These are phyloP conservation scores for Anisognathus igniventris DNA, from an alignment of 2,797 vertebrate genomes.

Conservation along the genomic window DNA sequence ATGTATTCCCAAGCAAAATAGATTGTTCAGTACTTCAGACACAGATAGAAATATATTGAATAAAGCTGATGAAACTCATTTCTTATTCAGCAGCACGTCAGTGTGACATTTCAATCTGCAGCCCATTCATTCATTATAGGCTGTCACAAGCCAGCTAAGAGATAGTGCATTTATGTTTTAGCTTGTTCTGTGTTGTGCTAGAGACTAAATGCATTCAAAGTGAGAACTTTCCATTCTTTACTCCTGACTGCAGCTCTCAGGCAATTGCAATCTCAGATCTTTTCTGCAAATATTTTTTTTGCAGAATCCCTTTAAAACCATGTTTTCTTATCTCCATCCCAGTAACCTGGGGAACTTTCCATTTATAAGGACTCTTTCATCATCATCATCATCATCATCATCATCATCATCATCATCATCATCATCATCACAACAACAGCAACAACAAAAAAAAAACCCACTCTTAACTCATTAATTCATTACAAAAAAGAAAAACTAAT, in stretches of 20 bases:
- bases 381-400: too few species aligned
- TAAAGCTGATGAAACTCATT: not conserved
- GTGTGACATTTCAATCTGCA: not conserved
- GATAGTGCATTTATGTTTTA: not conserved
- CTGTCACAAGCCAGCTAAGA: not conserved
- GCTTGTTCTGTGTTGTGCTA: not conserved
- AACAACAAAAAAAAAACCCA: too few species aligned
- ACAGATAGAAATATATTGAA: not conserved
- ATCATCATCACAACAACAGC: too few species aligned
- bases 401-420: too few species aligned
- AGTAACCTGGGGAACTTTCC: not conserved
- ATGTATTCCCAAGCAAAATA: slow-evolving; percentile 1
- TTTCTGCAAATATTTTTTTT: not conserved
- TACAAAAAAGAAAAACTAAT: not conserved
- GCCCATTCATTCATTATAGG: not conserved
- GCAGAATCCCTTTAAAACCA: not conserved
- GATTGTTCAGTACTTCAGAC: not conserved
- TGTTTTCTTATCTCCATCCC: not conserved
- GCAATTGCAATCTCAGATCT: not conserved
- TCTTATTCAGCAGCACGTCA: not conserved
- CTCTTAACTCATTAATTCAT: not conserved
- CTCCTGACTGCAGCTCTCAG: not conserved
- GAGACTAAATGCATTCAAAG: not conserved
- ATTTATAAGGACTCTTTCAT: not conserved
- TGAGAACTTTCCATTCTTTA: not conserved